Evolutionary conservation across 2,797 vertebrate genomes (phyloP), one percentile per base, ranked within the genome.

Genomic region (Sebastes steindachneri): DNA sequence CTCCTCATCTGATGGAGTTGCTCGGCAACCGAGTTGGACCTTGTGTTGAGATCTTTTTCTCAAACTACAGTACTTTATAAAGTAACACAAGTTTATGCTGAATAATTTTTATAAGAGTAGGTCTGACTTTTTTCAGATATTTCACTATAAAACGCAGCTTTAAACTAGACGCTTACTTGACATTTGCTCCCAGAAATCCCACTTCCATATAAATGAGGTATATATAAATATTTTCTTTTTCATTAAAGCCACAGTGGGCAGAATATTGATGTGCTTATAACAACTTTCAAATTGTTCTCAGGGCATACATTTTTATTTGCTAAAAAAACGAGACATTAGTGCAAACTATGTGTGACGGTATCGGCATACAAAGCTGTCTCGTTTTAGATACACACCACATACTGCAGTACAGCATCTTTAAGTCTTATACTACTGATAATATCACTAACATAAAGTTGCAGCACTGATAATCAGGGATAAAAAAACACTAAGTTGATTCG

Each of bases 281-380:
- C 35, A 0, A 37, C 35, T 37, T 37, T 37, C 31, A 31, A 31
- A 31, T 31, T 31, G 31, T 14, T 37, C 35, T 37, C 35, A 37
- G 35, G 35, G 35, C 0, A 37, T 37, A 37, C 35, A 37, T 37
- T 37, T 37, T 37, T 37, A 37, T 37, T 37, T 37, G 35, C 12
- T 37, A 1, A 37, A 37, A 37, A 37, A 37, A 37, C 0, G 2
- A 55, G 21, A 55, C 5, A 0, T 55, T 25, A 0, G 11, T 25
- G 54, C 4, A 9, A 21, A 53, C 48, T n/a, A 53, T 26, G 23
- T 15, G 54, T 23, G 53, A 54, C 2, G 8, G 10, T 54, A 23
- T 54, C 51, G n/a, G 51, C 4, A n/a, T 54, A n/a, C n/a, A 54
- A 54, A 54, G 54, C 41, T 7, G 14, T 57, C 14, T 8, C 0